Percentiles rank a stretch among this genome's conserved stretches.
phyloP scores from a whole-genome alignment of 2,113 vertebrate species.

The Triplophysa tibetana region DNA sequence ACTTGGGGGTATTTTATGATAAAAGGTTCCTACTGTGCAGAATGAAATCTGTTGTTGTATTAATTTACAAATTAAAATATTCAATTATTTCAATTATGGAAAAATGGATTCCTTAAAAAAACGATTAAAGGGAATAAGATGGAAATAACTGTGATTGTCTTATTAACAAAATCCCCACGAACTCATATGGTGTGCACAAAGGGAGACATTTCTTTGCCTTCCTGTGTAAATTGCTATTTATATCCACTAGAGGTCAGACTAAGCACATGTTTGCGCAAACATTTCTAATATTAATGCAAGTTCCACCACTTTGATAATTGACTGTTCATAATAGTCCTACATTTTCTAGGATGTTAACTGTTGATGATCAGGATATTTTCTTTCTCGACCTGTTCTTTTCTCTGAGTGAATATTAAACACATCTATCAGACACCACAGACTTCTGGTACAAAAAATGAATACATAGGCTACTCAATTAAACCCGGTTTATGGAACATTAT shows the following conservation, averaged over 20 bases:
- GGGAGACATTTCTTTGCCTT: background rate
- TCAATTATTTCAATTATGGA: background rate
- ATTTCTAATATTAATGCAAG: background rate
- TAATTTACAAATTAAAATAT: background rate
- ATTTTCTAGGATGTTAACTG: too few species aligned
- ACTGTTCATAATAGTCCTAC: background rate
- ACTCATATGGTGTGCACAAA: too few species aligned
- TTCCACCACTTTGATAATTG: background rate
- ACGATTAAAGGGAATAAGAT: background rate
- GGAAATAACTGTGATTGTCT: background rate
- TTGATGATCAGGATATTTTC: too few species aligned
- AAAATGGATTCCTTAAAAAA: background rate
- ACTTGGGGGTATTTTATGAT: background rate
- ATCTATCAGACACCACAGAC: too few species aligned
- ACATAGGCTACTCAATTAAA: too few species aligned
- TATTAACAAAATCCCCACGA: too few species aligned
- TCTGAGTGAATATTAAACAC: too few species aligned
- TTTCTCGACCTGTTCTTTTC: too few species aligned
- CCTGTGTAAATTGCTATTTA: background rate
- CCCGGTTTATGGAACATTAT: background rate
- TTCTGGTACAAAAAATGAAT: too few species aligned
- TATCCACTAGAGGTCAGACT: constrained; percentile 21
- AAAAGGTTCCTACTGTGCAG: too few species aligned
- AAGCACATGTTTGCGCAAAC: background rate
- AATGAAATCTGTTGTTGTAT: background rate